Evolutionary conservation across 2,888 invertebrate species (phyloP), one percentile per base, ranked within the genome.

Genomic region (Fragum fragum): DNA sequence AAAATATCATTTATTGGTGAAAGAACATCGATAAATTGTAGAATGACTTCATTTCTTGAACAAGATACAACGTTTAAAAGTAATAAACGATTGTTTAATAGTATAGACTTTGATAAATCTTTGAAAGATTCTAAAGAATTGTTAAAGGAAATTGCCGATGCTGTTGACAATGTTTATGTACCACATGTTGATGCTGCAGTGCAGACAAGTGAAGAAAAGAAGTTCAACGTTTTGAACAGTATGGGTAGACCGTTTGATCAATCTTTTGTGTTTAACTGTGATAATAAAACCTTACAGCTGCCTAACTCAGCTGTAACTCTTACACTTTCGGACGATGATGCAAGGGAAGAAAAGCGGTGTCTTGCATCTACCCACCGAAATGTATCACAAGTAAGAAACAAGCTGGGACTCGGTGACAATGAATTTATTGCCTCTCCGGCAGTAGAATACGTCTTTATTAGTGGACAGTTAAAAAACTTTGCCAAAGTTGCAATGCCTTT

Each of bases 331-430:
- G 42, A 66, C 14, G 42, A 23, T 14, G 66, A 66, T 42, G 21
- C 23, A 9, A 26, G 5, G 5, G 42, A 23, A 21, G 42, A 21
- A 16, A 66, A 39, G 26, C 21, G 6, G 1, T 66, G 66, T 21
- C 26, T 66, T n/a, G 66, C 66, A 23, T 66, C 66, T 11, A 66
- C 66, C 9, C 36, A 36, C 66, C 32, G 66, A 21, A 66, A 42
- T 36, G 1, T 66, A 26, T 42, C 21, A 14, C 21, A 66, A 42
- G 42, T 66, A 9, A 16, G 11, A 23, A 42, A 7, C 5, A 66
- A 42, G 23, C 42, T 66, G 42, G 14, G 36, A 6, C 42, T 66
- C 14, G 18, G 3, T 1, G 42, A 66, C 1, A 2, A 42, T 26
- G 26, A 42, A 7, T 42, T 21, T 23, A 18, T 66, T 14, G 66